These are phyloP conservation scores for Urosaurus nigricauda DNA, from an alignment of 2,797 vertebrate species.

Conservation along the genomic window DNA sequence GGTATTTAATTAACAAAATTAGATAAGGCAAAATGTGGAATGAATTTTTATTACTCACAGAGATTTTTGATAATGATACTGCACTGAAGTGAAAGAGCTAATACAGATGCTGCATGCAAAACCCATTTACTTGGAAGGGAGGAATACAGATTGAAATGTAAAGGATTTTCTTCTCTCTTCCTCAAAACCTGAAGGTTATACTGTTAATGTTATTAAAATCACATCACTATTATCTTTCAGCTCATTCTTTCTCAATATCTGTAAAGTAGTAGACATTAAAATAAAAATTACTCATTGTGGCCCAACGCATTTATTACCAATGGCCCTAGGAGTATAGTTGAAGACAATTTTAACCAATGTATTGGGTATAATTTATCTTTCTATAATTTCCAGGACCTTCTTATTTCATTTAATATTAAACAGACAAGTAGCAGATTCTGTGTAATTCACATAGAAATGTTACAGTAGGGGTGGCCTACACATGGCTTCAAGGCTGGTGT, in stretches of 20 bases:
- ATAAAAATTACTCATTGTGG: constrained; percentile 28
- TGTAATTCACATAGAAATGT: background rate
- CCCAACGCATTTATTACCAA: constrained; percentile 21
- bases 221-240: constrained; percentile 24
- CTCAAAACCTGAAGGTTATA: constrained; percentile 34
- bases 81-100: background rate
- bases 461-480: no score
- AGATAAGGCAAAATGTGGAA: constrained; percentile 60
- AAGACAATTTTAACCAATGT: constrained; percentile 24
- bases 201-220: constrained; percentile 44
- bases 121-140: constrained; percentile 13
- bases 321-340: constrained; percentile 28
- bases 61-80: constrained; percentile 52
- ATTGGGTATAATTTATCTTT: background rate
- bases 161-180: background rate
- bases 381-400: constrained; percentile 7
- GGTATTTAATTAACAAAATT: constrained; percentile 72
- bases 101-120: constrained; percentile 41
- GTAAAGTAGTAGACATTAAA: constrained; percentile 27
- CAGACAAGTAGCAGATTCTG: fast-evolving
- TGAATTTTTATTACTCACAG: constrained; percentile 52
- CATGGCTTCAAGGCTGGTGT: no score
- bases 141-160: constrained; percentile 41
- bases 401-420: background rate
- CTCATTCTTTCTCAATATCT: constrained; percentile 31